Percentiles rank a stretch among this genome's conserved stretches.
phyloP scores from a whole-genome alignment of 1,140 invertebrate species.

The Lepidurus couesii region DNA sequence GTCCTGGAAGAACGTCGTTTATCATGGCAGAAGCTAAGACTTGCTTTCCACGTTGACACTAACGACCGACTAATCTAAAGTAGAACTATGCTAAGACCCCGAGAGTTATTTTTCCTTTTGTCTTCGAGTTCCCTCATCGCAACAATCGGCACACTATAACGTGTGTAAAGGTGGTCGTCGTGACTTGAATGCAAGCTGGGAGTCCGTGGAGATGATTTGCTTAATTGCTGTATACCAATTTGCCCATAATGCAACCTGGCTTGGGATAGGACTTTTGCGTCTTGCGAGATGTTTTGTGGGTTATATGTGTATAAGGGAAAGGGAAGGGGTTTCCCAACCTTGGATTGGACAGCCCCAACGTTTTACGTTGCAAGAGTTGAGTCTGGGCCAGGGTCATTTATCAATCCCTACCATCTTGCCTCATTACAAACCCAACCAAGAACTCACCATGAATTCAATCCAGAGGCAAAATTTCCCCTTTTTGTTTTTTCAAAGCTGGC shows the following conservation, averaged over 20 bases:
- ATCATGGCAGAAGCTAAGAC: background rate
- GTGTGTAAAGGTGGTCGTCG: background rate
- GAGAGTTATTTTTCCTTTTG: background rate
- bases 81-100: slow-evolving; percentile 9
- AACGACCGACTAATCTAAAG: slow-evolving; percentile 18
- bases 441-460: background rate
- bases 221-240: background rate
- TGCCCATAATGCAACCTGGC: background rate
- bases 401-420: slow-evolving; percentile 4
- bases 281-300: too few relatives aligned
- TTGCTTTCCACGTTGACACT: slow-evolving; percentile 13
- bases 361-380: background rate
- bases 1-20: slow-evolving; percentile 1
- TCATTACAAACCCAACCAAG: background rate
- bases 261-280: background rate
- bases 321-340: slow-evolving; percentile 10
- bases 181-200: background rate
- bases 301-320: background rate
- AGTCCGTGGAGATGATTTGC: background rate
- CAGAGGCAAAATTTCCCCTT: background rate
- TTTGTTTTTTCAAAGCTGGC: background rate
- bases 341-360: background rate
- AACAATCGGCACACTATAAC: background rate
- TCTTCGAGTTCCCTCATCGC: background rate
- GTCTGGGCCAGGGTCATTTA: slow-evolving; percentile 21